These are phyloP conservation scores for Lasioglossum morio DNA, from an alignment of 2,888 invertebrate genomes.

Conservation along the genomic window DNA sequence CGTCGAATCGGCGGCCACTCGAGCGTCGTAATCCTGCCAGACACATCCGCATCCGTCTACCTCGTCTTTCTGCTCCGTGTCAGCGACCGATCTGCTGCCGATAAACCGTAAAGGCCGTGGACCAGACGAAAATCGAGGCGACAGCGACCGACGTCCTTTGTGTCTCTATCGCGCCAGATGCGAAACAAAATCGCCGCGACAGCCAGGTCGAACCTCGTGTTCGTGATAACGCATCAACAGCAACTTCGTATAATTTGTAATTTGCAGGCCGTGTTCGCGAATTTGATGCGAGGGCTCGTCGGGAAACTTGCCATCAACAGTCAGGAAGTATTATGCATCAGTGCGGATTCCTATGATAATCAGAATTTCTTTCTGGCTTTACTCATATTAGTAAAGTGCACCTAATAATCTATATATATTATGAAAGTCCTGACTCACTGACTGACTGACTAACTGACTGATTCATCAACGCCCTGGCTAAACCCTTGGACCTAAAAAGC, in stretches of 20 bases:
- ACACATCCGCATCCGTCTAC: slow-evolving; percentile 34
- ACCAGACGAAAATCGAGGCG: background rate
- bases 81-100: slow-evolving; percentile 49
- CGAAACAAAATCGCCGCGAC: background rate
- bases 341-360: too few species aligned
- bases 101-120: slow-evolving; percentile 36
- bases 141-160: background rate
- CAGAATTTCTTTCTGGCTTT: too few species aligned
- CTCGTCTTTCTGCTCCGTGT: slow-evolving; percentile 33
- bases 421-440: too few species aligned
- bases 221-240: background rate
- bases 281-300: background rate
- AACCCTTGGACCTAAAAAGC: too few species aligned
- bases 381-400: too few species aligned
- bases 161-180: background rate
- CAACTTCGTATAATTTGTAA: background rate
- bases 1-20: slow-evolving; percentile 40
- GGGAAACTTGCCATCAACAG: too few species aligned
- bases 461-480: too few species aligned
- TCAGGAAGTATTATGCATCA: background rate
- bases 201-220: background rate
- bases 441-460: too few species aligned
- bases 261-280: background rate
- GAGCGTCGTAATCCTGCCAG: slow-evolving; percentile 41
- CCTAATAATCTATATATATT: too few species aligned